Percentiles rank a stretch among this genome's conserved stretches.
Conservation (phyloP, 2,888 invertebrate species). For the Epistrophe grossulariae region DNA sequence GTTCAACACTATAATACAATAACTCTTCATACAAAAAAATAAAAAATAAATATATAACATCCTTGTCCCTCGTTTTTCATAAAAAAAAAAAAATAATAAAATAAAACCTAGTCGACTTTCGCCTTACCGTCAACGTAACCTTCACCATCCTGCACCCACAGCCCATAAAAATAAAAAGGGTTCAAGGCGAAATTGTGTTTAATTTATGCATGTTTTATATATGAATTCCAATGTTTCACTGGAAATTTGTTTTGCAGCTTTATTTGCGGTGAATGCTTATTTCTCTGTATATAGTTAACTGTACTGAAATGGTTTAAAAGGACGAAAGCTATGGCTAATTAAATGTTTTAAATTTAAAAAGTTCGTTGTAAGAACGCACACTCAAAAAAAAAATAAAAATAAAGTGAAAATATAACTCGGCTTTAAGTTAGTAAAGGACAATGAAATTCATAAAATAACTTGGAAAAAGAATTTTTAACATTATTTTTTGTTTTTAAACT, state of each 20-base stretch:
- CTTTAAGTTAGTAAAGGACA: too few relatives aligned
- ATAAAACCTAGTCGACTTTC: conserved; percentile 5
- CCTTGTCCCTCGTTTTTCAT: conserved; percentile 37
- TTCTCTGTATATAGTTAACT: too few relatives aligned
- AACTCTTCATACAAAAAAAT: conserved; percentile 5
- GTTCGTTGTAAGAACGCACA: background rate
- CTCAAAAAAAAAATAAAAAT: background rate
- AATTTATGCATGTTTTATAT: conserved; percentile 39
- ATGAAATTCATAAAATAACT: too few relatives aligned
- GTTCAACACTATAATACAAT: conserved; percentile 9
- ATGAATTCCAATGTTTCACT: conserved; percentile 22
- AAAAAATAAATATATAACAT: too few relatives aligned
- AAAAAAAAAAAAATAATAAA: background rate
- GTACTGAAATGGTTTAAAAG: conserved; percentile 17
- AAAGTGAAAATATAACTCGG: background rate
- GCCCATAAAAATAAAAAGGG: conserved; percentile 29
- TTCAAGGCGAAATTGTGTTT: conserved; percentile 33
- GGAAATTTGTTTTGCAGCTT: conserved; percentile 17
- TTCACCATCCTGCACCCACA: background rate
- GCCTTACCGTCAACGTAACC: background rate
- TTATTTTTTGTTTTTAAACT: too few relatives aligned
- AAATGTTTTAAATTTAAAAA: background rate
- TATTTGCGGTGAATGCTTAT: conserved; percentile 24
- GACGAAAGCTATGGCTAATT: conserved; percentile 24
- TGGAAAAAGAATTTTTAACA: too few relatives aligned